Evolutionary conservation across 2,113 vertebrate genomes (phyloP).

Genomic region (Bos javanicus): DNA sequence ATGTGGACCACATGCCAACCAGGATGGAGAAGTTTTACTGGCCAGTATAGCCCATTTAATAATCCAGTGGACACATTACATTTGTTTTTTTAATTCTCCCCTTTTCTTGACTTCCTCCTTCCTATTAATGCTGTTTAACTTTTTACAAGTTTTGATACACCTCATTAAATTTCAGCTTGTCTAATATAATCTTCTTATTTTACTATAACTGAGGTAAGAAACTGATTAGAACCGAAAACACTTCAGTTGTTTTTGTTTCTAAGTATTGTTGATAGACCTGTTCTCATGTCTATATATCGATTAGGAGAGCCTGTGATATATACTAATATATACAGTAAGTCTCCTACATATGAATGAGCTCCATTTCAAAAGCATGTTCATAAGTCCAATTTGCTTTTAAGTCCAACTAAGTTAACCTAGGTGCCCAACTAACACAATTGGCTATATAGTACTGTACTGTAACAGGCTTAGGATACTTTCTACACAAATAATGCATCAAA

Average conservation of each 20-base stretch:
- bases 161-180: neutral
- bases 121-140: neutral
- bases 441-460: neutral
- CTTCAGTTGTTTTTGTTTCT: neutral
- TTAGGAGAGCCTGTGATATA: neutral
- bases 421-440: neutral
- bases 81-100: neutral
- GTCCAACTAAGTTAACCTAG: neutral
- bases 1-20: neutral
- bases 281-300: neutral
- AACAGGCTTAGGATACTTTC: neutral
- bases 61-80: neutral
- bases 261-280: neutral
- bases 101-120: neutral
- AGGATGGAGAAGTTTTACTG: neutral
- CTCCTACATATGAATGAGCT: neutral
- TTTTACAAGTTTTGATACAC: neutral
- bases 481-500: neutral
- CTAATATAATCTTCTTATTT: neutral
- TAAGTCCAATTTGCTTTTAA: neutral
- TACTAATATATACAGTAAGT: neutral
- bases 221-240: neutral
- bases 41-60: neutral
- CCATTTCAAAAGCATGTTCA: neutral
- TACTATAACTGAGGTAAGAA: neutral